These are phyloP conservation scores for Acrossocheilus wenchowensis DNA, from an alignment of 2,797 vertebrate species.

Conservation along the genomic window DNA sequence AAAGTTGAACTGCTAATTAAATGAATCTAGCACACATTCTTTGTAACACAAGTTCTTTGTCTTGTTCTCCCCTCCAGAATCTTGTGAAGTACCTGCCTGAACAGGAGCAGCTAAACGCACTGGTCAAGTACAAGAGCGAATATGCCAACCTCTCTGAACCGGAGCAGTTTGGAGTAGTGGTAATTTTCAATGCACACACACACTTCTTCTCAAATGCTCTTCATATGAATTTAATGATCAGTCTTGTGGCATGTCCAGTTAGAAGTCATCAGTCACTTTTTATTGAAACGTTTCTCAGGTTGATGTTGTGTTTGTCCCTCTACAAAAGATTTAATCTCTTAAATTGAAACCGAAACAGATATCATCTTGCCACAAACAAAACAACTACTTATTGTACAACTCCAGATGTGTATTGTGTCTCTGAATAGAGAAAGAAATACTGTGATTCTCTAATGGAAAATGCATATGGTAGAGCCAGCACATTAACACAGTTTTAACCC, in stretches of 20 bases:
- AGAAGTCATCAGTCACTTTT: constrained; percentile 27
- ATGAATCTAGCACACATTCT: neutral
- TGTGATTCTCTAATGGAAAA: neutral
- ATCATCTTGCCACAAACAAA: constrained; percentile 8
- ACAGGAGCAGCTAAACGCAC: constrained; percentile 87
- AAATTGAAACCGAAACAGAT: neutral
- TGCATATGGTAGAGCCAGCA: neutral
- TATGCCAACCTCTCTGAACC: constrained; percentile 91
- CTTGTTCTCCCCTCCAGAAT: constrained; percentile 79
- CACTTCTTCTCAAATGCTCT: neutral
- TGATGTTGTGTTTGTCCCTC: neutral
- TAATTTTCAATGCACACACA: constrained; percentile 74
- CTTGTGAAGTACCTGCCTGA: constrained; percentile 95
- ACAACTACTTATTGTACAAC: neutral
- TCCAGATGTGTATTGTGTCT: neutral
- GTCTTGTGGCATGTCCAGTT: neutral
- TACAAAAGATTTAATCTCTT: constrained; percentile 17
- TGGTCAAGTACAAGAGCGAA: constrained; percentile 87
- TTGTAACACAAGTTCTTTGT: neutral
- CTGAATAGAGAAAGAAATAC: neutral
- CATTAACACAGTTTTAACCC: neutral
- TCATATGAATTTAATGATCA: neutral
- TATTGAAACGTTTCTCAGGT: constrained; percentile 14
- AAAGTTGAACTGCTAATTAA: constrained; percentile 17
- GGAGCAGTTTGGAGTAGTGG: constrained; percentile 96